Percentiles rank a stretch among this genome's conserved stretches.
These are phyloP conservation scores for Lycia hirtaria DNA, from an alignment of 2,888 invertebrate genomes.

Conservation along the genomic window DNA sequence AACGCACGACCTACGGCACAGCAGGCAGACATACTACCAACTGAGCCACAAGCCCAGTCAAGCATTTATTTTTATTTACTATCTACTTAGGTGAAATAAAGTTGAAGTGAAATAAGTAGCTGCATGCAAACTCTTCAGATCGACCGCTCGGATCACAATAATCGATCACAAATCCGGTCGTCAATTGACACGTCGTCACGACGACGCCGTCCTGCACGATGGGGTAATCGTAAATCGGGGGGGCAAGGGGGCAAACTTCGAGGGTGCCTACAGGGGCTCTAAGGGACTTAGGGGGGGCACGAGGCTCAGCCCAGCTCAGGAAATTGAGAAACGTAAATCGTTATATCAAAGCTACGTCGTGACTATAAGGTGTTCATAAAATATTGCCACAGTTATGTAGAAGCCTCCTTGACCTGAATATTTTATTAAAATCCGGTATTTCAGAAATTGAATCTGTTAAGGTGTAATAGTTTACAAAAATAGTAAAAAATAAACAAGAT, in stretches of 20 bases:
- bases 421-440: not conserved
- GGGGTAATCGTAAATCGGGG: conserved; percentile 36
- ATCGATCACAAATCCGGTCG: conserved; percentile 15
- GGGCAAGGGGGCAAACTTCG: conserved; percentile 13
- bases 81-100: no score
- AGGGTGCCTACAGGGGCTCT: conserved; percentile 3
- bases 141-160: conserved; percentile 7
- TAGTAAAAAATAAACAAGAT: no score
- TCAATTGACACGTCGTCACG: conserved; percentile 31
- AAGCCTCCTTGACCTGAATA: not conserved
- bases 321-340: conserved; percentile 41
- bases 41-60: no score
- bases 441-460: not conserved
- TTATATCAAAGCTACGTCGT: conserved; percentile 33
- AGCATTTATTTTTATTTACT: no score
- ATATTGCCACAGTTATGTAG: not conserved
- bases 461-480: no score
- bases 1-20: no score
- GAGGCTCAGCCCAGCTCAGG: conserved; percentile 20
- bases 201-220: conserved; percentile 32
- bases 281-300: conserved; percentile 10
- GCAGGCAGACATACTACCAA: no score
- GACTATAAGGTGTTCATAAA: conserved; percentile 26
- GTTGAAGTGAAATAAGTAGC: not conserved
- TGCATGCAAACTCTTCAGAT: not conserved